Evolutionary conservation across 2,888 invertebrate genomes (phyloP).

Genomic region (Napeogenes sylphis): DNA sequence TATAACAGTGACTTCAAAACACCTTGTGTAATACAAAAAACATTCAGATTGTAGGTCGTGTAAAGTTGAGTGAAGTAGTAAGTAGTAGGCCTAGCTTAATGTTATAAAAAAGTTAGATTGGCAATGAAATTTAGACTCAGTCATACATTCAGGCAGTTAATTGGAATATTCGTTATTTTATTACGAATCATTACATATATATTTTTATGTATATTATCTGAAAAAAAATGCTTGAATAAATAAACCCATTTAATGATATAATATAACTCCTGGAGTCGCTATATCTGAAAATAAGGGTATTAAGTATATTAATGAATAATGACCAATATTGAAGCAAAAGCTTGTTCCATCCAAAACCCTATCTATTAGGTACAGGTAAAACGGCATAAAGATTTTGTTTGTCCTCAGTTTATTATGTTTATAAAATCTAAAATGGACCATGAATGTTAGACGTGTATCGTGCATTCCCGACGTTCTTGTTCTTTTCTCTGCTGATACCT

Average conservation of each 20-base stretch:
- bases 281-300: not conserved
- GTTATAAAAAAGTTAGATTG: no score
- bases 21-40: no score
- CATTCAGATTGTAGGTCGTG: no score
- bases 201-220: not conserved
- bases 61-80: no score
- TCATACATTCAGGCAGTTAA: no score
- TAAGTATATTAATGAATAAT: not conserved
- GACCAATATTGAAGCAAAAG: slow-evolving; percentile 15
- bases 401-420: slow-evolving; percentile 21
- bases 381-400: slow-evolving; percentile 12
- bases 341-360: slow-evolving; percentile 24
- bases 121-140: no score
- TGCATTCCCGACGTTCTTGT: slow-evolving; percentile 85
- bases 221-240: not conserved
- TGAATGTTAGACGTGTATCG: slow-evolving; percentile 81
- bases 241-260: not conserved
- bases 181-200: not conserved
- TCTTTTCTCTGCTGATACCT: slow-evolving; percentile 86
- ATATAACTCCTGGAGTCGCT: not conserved
- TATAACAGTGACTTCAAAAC: no score
- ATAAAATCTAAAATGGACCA: slow-evolving; percentile 36
- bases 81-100: no score
- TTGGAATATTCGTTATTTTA: no score
- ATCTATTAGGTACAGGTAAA: slow-evolving; percentile 20